Conservation (phyloP, 2,797 vertebrate species). For the Sebastes itinus region DNA sequence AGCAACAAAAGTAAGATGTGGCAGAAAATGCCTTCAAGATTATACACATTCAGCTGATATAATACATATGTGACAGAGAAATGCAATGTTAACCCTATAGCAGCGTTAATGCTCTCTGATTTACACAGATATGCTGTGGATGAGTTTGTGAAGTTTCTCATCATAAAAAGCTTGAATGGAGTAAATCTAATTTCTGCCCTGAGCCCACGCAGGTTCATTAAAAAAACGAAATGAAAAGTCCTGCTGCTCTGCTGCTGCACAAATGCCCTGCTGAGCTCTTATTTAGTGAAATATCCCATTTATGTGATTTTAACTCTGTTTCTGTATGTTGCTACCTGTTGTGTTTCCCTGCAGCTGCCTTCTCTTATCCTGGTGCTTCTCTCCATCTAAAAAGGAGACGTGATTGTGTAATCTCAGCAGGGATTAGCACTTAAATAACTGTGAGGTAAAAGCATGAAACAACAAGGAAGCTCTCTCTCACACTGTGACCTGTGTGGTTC, state of each 20-base stretch:
- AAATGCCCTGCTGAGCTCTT: conserved; percentile 6
- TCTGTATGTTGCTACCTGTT: neutral
- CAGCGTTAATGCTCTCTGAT: neutral
- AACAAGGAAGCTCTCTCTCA: neutral
- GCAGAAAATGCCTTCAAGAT: neutral
- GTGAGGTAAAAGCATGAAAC: conserved; percentile 14
- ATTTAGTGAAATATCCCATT: neutral
- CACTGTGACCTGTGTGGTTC: neutral
- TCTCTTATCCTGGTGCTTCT: neutral
- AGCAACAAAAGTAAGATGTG: neutral
- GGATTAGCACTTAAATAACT: conserved; percentile 39
- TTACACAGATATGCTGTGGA: neutral
- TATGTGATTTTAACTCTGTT: neutral
- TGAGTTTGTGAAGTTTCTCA: conserved; percentile 13
- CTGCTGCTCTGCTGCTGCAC: conserved; percentile 31
- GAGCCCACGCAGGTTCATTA: conserved; percentile 52
- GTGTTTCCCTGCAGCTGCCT: conserved; percentile 1
- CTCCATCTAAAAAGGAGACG: neutral
- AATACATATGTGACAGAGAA: neutral
- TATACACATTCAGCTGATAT: neutral
- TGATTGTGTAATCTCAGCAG: conserved; percentile 10
- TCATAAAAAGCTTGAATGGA: conserved; percentile 18
- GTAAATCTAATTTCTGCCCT: conserved; percentile 34
- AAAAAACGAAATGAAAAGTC: conserved; percentile 44
- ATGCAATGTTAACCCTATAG: neutral